Percentiles rank a stretch among this genome's conserved stretches.
Evolutionary conservation across 1,140 invertebrate genomes (phyloP).

Genomic region (Drosophila kurseongensis): DNA sequence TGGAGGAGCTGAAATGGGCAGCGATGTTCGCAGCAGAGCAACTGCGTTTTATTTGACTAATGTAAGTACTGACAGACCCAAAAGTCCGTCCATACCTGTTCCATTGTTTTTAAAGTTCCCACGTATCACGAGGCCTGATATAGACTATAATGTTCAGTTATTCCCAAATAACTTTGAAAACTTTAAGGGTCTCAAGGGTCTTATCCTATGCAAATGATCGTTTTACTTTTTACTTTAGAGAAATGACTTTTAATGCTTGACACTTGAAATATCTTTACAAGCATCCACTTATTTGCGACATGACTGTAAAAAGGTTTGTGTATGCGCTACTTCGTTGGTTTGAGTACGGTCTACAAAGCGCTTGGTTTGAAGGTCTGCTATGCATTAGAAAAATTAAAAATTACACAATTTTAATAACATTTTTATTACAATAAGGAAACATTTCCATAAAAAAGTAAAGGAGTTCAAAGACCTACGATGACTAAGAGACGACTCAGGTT

Average conservation of each 20-base stretch:
- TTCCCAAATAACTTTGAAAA: background rate
- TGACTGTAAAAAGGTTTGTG: background rate
- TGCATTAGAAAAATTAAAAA: background rate
- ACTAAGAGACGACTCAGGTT: too few relatives aligned
- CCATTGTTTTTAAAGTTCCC: background rate
- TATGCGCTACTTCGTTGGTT: background rate
- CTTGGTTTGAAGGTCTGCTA: background rate
- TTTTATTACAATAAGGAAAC: too few relatives aligned
- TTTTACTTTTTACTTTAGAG: background rate
- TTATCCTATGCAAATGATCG: background rate
- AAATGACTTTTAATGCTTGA: background rate
- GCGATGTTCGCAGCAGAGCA: constrained; percentile 6
- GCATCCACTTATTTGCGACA: background rate
- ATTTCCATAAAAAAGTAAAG: too few relatives aligned
- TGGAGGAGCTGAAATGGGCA: constrained; percentile 17
- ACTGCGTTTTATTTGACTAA: constrained; percentile 13
- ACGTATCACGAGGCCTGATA: background rate
- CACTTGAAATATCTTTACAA: background rate
- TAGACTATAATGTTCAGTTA: background rate
- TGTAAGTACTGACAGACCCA: background rate
- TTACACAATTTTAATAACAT: background rate
- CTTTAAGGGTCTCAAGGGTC: too few relatives aligned
- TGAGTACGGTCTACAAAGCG: background rate
- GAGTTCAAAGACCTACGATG: too few relatives aligned
- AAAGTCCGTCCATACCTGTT: background rate